phyloP scores from a whole-genome alignment of 1,140 invertebrate genomes.

The Tetragonula clypearis region DNA sequence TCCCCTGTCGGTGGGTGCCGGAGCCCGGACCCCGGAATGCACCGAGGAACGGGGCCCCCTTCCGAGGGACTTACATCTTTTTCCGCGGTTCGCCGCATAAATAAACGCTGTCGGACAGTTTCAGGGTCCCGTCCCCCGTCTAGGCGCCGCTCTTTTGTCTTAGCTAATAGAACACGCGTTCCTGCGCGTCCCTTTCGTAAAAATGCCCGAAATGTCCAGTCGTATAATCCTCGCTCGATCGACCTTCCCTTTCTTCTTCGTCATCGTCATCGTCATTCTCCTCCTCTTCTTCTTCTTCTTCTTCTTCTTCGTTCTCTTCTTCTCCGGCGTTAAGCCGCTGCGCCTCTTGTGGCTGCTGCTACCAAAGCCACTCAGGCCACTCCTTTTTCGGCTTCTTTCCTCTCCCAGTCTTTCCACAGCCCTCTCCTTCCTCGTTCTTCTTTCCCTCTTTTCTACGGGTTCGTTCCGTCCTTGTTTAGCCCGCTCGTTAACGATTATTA shows the following conservation, averaged over 20 bases:
- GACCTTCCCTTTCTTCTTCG: constrained; percentile 54
- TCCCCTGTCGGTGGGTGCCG: constrained; percentile 57
- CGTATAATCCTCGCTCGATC: constrained; percentile 78
- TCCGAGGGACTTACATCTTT: constrained; percentile 79
- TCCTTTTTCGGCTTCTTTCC: constrained; percentile 45
- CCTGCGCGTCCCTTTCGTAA: constrained; percentile 78
- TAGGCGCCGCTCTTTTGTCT: constrained; percentile 82
- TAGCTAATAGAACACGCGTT: constrained; percentile 82
- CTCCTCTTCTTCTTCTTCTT: neutral
- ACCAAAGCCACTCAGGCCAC: constrained; percentile 30
- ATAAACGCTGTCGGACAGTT: constrained; percentile 80
- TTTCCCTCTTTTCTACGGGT: neutral
- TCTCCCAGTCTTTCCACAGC: neutral
- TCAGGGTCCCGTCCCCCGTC: constrained; percentile 65
- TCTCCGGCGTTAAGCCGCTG: neutral
- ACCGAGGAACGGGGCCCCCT: constrained; percentile 54
- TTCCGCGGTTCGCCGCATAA: constrained; percentile 80
- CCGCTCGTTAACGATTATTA: constrained; percentile 44
- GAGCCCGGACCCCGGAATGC: constrained; percentile 71
- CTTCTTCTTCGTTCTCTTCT: neutral
- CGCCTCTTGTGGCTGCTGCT: constrained; percentile 33
- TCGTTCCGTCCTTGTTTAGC: neutral
- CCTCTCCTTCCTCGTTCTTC: constrained; percentile 28
- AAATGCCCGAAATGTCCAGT: constrained; percentile 80
- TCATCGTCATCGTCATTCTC: too few relatives aligned